These are phyloP conservation scores for Eubucco bourcierii DNA, from an alignment of 2,113 vertebrate species.

Conservation along the genomic window DNA sequence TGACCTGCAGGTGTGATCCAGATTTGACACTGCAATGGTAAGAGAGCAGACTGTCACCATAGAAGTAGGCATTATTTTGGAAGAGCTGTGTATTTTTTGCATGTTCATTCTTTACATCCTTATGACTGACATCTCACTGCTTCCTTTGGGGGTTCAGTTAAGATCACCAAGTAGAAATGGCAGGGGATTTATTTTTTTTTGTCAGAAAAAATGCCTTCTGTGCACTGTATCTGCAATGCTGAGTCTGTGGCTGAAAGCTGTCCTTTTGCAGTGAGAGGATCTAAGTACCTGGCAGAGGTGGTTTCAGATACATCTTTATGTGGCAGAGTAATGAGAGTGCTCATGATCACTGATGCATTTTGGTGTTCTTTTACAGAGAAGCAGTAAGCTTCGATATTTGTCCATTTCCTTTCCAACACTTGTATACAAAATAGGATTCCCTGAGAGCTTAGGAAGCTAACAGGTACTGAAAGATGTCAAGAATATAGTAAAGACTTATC, in stretches of 20 bases:
- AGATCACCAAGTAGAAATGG: neutral
- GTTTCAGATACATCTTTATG: neutral
- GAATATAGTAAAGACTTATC: neutral
- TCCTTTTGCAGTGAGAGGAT: neutral
- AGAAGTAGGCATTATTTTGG: neutral
- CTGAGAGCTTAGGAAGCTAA: neutral
- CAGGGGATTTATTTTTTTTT: neutral
- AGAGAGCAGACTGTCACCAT: neutral
- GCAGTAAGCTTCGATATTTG: neutral
- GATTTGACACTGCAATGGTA: neutral
- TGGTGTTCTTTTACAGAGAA: neutral
- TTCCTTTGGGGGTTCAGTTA: neutral
- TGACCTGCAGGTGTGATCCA: neutral
- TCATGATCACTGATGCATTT: neutral
- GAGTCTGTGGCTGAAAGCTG: neutral
- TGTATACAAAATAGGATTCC: neutral
- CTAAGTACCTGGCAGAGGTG: neutral
- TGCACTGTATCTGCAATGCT: neutral
- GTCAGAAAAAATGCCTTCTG: neutral
- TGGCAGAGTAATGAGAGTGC: neutral
- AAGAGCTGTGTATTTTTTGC: neutral
- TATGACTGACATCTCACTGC: neutral
- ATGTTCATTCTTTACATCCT: neutral
- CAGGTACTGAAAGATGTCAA: neutral
- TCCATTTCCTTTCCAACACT: neutral